Evolutionary conservation across 1,140 invertebrate species (phyloP), one percentile per base, ranked within the genome.

Genomic region (Pogonomyrmex barbatus): DNA sequence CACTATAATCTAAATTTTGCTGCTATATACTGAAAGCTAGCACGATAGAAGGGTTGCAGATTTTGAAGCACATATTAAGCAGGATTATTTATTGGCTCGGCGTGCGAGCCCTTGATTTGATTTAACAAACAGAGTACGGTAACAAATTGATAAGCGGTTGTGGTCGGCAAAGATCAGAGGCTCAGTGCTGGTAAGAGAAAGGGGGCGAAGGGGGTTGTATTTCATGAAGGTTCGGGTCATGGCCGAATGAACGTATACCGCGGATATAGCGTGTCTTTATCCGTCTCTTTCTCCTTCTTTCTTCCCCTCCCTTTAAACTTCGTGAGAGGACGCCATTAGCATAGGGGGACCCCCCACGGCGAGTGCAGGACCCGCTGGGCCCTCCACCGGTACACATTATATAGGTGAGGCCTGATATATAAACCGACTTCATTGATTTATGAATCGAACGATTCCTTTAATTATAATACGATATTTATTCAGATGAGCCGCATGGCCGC

Each of bases 381-480:
- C 78, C 86, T 88, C 83, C 92, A 85, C 93, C 88, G 93, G 88
- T 94, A 93, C 93, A 91, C 78, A 90, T 91, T 90, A 90, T 89
- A 92, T 93, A 91, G 83, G 86, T 70, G 87, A 87, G 87, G 84
- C 76, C 92, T 94, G 94, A 94, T 95, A 94, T 94, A 95, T 94
- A 95, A 95, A 95, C 94, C 93, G 90, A 92, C 86, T 70, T 89
- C 92, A 92, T 93, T 94, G 93, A 95, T 95, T 94, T 95, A 94
- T 94, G 92, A 88, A 91, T 93, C 93, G 91, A 93, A 93, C 93
- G 92, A 94, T 95, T 94, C 94, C 92, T 95, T 95, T 94, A 95
- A 95, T 95, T 94, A 95, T 94, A 95, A 95, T 95, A 94, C 93
- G 94, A 95, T 95, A 95, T 94, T 95, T 95, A 95, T 95, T 95